Base-by-base conservation (phyloP, 2,113 vertebrate genomes). In the Pituophis catenifer region DNA sequence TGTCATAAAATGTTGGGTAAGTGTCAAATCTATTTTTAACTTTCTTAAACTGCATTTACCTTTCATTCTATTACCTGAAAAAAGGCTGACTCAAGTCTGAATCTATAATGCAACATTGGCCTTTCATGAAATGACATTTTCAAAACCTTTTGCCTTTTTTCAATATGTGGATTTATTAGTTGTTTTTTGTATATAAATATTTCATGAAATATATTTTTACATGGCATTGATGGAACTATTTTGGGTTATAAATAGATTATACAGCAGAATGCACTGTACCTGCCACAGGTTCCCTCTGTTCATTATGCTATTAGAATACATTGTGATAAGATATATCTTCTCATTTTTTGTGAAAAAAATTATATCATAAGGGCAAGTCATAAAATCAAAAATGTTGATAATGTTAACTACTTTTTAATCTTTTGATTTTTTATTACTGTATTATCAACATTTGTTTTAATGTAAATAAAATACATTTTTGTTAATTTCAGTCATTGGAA, bases 331-430 rank as follows among this genome's bases (percentile, higher is more conserved):
- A 88, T 53, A 89, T 52, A 24, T 33, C 75, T 52, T 89, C 52
- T 52, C 12, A 10, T 90, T 57, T 87, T 92, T 95, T 94, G 92
- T 90, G 0, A 38, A 65, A 88, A 0, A 86, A 93, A n/a, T n/a
- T 91, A 62, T 94, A 89, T 90, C 15, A 0, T 86, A 86, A 93
- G 75, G 90, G 12, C 70, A 57, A 59, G 44, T 91, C 24, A 81
- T 0, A 0, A 89, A 92, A 94, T 90, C 94, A 1, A 70, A 52
- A 93, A 54, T 75, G 50, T 55, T 85, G 48, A 90, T 21, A 86
- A 90, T 75, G 95, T 95, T 95, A 93, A 89, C 92, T 95, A 96
- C 93, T 95, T 96, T 96, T 97, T 95, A 96, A 94, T 93, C 95
- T 95, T 94, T 94, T 95, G 54, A 93, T 91, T 21, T 93, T 96